Percentiles rank a stretch among this genome's conserved stretches.
Conservation (phyloP, 1,140 invertebrate species). For the Maniola jurtina region DNA sequence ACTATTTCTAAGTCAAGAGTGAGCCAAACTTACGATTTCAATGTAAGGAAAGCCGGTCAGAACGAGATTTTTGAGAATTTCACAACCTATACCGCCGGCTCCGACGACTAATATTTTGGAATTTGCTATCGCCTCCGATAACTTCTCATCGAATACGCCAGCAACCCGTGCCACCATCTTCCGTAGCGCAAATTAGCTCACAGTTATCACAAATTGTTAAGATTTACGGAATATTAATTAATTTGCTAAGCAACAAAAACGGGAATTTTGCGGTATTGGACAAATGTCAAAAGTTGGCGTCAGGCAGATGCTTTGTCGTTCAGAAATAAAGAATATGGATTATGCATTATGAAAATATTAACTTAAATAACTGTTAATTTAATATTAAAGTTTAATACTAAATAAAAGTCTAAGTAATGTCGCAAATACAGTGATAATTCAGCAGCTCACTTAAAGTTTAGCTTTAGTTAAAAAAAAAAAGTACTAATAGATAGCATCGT, state of each 20-base stretch:
- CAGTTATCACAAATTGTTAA: slow-evolving; percentile 19
- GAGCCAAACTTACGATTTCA: slow-evolving; percentile 78
- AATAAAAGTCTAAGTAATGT: no score
- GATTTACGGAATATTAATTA: slow-evolving; percentile 12
- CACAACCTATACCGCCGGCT: slow-evolving; percentile 99
- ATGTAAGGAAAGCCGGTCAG: slow-evolving; percentile 96
- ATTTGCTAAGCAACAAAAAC: slow-evolving; percentile 21
- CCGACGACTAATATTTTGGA: slow-evolving; percentile 92
- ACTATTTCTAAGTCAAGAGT: not conserved
- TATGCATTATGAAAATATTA: no score
- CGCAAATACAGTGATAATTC: no score
- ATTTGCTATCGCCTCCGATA: slow-evolving; percentile 79
- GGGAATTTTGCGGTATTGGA: slow-evolving; percentile 21
- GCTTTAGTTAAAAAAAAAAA: no score
- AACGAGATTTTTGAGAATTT: slow-evolving; percentile 98
- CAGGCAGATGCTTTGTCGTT: slow-evolving; percentile 28
- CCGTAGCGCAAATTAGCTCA: slow-evolving; percentile 11
- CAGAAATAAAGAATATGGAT: not conserved
- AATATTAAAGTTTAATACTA: no score
- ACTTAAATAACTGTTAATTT: no score
- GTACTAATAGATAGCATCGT: no score
- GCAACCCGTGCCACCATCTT: slow-evolving; percentile 82
- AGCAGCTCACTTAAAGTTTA: no score
- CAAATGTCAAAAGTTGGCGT: slow-evolving; percentile 54
- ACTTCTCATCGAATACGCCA: slow-evolving; percentile 81